A percentile compares a stretch with the other conserved stretches of the same genome.
These are phyloP conservation scores for Ischnura elegans DNA, from an alignment of 2,888 invertebrate species.

Conservation along the genomic window DNA sequence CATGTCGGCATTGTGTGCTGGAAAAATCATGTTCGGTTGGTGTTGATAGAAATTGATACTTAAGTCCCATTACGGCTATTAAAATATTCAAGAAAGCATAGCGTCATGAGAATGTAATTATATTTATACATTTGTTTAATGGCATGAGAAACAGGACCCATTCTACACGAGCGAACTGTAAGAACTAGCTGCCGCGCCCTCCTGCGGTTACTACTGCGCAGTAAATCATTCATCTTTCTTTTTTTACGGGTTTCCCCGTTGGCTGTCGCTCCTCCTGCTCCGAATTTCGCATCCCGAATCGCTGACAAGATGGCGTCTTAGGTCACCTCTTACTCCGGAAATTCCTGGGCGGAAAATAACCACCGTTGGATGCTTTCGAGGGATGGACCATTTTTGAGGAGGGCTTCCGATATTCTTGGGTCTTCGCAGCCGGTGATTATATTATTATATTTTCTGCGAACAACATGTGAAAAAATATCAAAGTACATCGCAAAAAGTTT, in stretches of 20 bases:
- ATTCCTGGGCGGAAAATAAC: not conserved
- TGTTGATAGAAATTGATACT: not conserved
- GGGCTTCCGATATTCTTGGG: not conserved
- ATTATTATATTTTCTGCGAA: not conserved
- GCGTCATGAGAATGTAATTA: too few species aligned
- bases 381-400: not conserved
- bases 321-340: not conserved
- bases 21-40: not conserved
- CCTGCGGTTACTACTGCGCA: not conserved
- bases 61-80: not conserved
- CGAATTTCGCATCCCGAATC: not conserved
- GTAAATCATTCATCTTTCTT: not conserved
- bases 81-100: not conserved
- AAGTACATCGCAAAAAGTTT: too few species aligned
- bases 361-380: not conserved
- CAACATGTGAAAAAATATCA: too few species aligned
- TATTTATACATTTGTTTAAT: too few species aligned
- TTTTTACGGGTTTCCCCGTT: not conserved
- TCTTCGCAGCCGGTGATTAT: not conserved
- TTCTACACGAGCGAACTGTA: not conserved
- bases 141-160: not conserved
- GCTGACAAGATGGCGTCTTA: not conserved
- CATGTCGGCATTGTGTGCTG: not conserved
- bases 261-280: not conserved
- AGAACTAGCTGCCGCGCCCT: not conserved